Base-by-base conservation (phyloP, 2,888 invertebrate genomes). In the Sminthurides aquaticus region DNA sequence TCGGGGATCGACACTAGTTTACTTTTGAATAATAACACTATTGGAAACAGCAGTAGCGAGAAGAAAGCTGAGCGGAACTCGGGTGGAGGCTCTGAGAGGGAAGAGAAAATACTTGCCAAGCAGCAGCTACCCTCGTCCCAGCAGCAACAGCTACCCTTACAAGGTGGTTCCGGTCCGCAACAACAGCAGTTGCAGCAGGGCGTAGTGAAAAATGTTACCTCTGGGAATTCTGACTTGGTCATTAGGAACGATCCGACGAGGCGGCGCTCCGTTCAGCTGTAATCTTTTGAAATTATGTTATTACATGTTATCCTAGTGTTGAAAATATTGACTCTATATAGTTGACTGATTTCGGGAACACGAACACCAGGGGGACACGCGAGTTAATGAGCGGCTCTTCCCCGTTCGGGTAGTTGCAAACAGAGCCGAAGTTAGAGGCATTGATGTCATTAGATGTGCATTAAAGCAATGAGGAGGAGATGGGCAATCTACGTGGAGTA, bases 181-280 rank as follows among this genome's bases (percentile, higher is more conserved):
- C 64, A 64, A 34, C 43, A 52, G 43, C 49, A 56, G 15, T 48
- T 43, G 29, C 64, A 64, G 57, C 64, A 65, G 27, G 27, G 56
- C 20, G 55, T 56, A 20, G 58, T 48, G 57, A 66, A 69, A 57
- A 64, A 60, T 61, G 55, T 63, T 48, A 28, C 64, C 20, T 49
- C 57, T 28, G 55, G 64, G 28, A 60, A 49, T 49, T 34, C 67
- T 48, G 67, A 72, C 62, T 63, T 72, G 60, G 69, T 69, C 57
- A 71, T 73, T 68, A 64, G 70, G 22, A 67, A 57, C 61, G 71
- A 72, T 57, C 64, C 69, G 29, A 49, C 43, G 22, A 28, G 73
- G 56, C n/a, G n/a, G n/a, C 67, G 73, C 60, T 73, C 73, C 70
- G 73, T 74, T 69, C 73, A 72, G 70, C 69, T 71, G 69, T 71